These are phyloP conservation scores for Drosophila leontia DNA, from an alignment of 1,140 invertebrate genomes.

Conservation along the genomic window DNA sequence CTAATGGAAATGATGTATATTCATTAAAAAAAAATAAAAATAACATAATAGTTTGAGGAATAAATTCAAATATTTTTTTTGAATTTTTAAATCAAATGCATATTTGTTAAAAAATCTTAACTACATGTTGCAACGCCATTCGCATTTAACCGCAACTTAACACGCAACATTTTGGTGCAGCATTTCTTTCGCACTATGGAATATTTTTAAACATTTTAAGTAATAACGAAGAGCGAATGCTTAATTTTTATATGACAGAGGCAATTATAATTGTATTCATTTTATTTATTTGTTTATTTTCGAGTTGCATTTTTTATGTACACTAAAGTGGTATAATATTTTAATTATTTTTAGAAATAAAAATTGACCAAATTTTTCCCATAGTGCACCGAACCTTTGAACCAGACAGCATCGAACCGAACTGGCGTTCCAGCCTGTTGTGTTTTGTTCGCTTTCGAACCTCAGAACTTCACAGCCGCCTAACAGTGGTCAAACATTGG, in stretches of 20 bases:
- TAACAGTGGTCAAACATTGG: constrained; percentile 2
- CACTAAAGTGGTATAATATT: neutral
- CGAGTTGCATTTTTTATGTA: neutral
- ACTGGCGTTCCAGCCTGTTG: constrained; percentile 13
- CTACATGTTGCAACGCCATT: neutral
- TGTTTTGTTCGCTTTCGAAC: constrained; percentile 38
- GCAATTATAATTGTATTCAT: too few species aligned
- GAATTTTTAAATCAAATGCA: neutral
- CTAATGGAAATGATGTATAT: neutral
- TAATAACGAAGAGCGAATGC: neutral
- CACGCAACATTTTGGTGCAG: constrained; percentile 8
- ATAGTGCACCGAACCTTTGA: neutral
- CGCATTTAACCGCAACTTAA: neutral
- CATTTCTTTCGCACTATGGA: neutral
- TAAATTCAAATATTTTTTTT: neutral
- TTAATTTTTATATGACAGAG: neutral
- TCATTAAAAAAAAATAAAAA: neutral
- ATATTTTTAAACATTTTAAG: neutral
- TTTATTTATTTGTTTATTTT: neutral
- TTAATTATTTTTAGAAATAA: too few species aligned
- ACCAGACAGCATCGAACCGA: neutral
- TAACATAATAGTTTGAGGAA: neutral
- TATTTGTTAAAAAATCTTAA: neutral
- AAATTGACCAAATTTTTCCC: neutral
- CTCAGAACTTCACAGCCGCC: neutral